These are phyloP conservation scores for Moxostoma hubbsi DNA, from an alignment of 2,797 vertebrate genomes.

Conservation along the genomic window DNA sequence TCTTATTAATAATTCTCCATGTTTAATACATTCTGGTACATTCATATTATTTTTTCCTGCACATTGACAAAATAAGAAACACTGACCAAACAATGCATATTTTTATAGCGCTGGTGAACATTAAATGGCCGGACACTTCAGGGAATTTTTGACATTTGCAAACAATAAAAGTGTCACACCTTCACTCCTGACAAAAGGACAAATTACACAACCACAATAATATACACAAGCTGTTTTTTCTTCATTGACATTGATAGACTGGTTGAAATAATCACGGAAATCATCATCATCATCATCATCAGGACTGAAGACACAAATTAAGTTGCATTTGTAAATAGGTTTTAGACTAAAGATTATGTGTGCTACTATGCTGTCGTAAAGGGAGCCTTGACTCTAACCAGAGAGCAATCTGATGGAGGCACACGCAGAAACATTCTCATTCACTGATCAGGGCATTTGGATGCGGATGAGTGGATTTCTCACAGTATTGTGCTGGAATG, in stretches of 20 bases:
- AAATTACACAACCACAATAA: conserved; percentile 63
- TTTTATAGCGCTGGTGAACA: conserved; percentile 38
- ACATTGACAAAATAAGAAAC: conserved; percentile 31
- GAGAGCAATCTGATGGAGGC: conserved; percentile 26
- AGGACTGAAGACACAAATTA: conserved; percentile 18
- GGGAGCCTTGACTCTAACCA: conserved; percentile 33
- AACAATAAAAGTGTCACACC: conserved; percentile 25
- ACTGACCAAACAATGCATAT: conserved; percentile 42
- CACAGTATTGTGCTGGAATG: conserved; percentile 38
- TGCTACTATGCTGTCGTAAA: conserved; percentile 70
- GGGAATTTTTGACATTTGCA: conserved; percentile 2
- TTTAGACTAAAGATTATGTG: not conserved
- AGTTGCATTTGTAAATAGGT: conserved; percentile 23
- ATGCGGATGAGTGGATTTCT: conserved; percentile 5
- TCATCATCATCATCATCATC: conserved; percentile 20
- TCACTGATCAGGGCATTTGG: conserved; percentile 21
- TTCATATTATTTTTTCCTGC: conserved; percentile 27
- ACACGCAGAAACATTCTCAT: conserved; percentile 1
- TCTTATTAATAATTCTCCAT: not conserved
- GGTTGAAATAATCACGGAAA: conserved; percentile 29
- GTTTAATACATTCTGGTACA: conserved; percentile 48
- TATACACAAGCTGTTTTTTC: conserved; percentile 53
- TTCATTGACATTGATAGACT: conserved; percentile 31
- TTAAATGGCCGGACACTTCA: conserved; percentile 20
- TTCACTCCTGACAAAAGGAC: conserved; percentile 54